A percentile compares a stretch with the other conserved stretches of the same genome.
Evolutionary conservation across 1,140 invertebrate genomes (phyloP).

Genomic region (Pteromalus puparum): DNA sequence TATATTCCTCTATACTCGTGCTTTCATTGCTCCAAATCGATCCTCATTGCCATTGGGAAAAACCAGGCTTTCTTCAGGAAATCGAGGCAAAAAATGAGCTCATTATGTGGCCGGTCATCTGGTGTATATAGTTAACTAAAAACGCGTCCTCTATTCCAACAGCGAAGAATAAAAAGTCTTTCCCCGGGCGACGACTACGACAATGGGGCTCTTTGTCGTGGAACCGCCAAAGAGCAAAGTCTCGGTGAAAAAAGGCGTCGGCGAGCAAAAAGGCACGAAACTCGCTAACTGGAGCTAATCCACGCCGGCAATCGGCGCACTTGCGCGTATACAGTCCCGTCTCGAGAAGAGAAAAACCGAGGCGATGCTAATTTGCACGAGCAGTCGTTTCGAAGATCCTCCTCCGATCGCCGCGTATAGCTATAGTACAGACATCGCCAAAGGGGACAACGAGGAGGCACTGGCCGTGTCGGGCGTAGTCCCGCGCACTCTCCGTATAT

Average conservation of each 20-base stretch:
- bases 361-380: constrained; percentile 35
- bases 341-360: background rate
- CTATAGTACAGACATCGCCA: background rate
- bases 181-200: background rate
- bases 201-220: constrained; percentile 14
- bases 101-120: background rate
- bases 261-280: background rate
- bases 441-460: background rate
- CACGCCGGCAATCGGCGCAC: too few species aligned
- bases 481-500: constrained; percentile 18
- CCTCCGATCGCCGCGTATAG: background rate
- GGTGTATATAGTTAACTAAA: background rate
- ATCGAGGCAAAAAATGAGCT: background rate
- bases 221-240: background rate
- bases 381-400: background rate
- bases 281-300: constrained; percentile 35
- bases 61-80: background rate
- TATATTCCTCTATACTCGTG: too few species aligned
- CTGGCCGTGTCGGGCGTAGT: background rate
- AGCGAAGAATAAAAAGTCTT: constrained; percentile 1
- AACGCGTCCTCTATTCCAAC: background rate
- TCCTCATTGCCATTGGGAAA: background rate
- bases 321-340: background rate
- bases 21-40: background rate
- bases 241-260: background rate